Conservation (phyloP, 2,113 vertebrate genomes). For the Phrynocephalus versicolor region DNA sequence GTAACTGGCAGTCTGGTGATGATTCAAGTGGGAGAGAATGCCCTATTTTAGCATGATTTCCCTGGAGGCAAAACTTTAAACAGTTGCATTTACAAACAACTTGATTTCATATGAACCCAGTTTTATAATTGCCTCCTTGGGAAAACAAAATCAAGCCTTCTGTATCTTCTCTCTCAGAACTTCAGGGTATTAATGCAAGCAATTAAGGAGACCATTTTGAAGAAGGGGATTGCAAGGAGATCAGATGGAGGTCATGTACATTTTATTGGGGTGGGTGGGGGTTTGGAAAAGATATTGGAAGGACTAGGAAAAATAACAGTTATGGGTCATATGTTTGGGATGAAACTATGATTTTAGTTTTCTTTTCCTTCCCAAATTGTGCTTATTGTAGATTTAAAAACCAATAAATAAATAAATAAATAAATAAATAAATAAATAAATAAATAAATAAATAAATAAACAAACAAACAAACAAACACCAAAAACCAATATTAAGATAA, state of each 20-base stretch:
- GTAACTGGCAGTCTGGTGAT: conserved; percentile 38
- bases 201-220: conserved; percentile 9
- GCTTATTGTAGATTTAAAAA: background rate
- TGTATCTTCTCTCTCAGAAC: conserved; percentile 61
- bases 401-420: too few species aligned
- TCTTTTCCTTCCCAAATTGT: background rate
- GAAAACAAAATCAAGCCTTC: conserved; percentile 65
- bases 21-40: conserved; percentile 36
- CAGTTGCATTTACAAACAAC: conserved; percentile 68
- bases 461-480: too few species aligned
- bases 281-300: background rate
- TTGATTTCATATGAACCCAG: conserved; percentile 69
- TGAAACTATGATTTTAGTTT: too few species aligned
- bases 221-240: background rate
- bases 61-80: conserved; percentile 63
- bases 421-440: too few species aligned
- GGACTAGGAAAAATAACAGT: background rate
- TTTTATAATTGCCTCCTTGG: conserved; percentile 73
- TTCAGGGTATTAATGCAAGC: conserved; percentile 47
- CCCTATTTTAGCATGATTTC: conserved; percentile 63
- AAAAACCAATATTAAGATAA: background rate
- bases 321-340: background rate
- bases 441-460: too few species aligned
- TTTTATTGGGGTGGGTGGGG: background rate
- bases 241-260: background rate